Evolutionary conservation across 2,797 vertebrate genomes (phyloP).

Genomic region (Fundulus diaphanus): DNA sequence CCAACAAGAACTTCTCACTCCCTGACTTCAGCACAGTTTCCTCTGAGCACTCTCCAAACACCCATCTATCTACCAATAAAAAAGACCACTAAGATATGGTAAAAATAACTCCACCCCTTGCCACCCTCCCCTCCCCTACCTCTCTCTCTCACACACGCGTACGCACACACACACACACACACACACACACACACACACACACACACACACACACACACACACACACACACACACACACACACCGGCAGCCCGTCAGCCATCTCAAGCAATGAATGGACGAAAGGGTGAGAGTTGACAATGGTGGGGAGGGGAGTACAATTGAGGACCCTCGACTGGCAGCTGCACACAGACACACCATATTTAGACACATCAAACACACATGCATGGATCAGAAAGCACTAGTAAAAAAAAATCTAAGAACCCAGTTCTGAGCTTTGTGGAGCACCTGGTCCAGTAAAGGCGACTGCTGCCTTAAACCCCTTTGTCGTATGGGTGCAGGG

Average conservation of each 20-base stretch:
- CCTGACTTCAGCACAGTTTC: slow-evolving; percentile 31
- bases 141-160: slow-evolving; percentile 81
- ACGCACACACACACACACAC: slow-evolving; percentile 84
- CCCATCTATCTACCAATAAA: slow-evolving; percentile 40
- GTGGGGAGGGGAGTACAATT: slow-evolving; percentile 81
- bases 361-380: slow-evolving; percentile 75
- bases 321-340: slow-evolving; percentile 86
- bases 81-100: slow-evolving; percentile 44
- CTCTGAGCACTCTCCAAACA: slow-evolving; percentile 67
- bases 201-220: slow-evolving; percentile 84
- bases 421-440: slow-evolving; percentile 58
- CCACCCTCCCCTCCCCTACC: slow-evolving; percentile 29
- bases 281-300: slow-evolving; percentile 89
- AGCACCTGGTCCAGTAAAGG: slow-evolving; percentile 71
- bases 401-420: slow-evolving; percentile 36
- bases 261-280: slow-evolving; percentile 87
- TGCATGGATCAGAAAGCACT: slow-evolving; percentile 28
- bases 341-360: slow-evolving; percentile 84
- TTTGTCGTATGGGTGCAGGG: slow-evolving; percentile 63
- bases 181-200: slow-evolving; percentile 75
- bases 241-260: slow-evolving; percentile 67
- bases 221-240: slow-evolving; percentile 77
- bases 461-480: slow-evolving; percentile 49
- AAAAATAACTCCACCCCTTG: slow-evolving; percentile 60
- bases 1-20: slow-evolving; percentile 60